Evolutionary conservation across 1,140 invertebrate genomes (phyloP).

Genomic region (Aphaenogaster ashmeadi): DNA sequence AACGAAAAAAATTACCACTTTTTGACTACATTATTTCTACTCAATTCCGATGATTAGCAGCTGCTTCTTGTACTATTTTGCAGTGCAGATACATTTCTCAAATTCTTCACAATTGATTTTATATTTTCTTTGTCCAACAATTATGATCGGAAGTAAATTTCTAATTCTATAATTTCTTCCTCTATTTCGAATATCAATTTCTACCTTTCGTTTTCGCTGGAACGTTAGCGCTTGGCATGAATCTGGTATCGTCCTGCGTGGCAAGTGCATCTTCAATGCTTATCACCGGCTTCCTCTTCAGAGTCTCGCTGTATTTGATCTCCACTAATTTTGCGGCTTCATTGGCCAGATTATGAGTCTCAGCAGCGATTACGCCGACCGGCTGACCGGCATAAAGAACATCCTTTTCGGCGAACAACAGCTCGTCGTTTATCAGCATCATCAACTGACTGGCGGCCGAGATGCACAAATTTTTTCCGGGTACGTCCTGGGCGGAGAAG

Average conservation of each 20-base stretch:
- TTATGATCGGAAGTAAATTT: not conserved
- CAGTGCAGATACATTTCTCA: not conserved
- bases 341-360: constrained; percentile 88
- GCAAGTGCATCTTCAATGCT: constrained; percentile 89
- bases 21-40: not conserved
- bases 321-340: constrained; percentile 90
- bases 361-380: constrained; percentile 91
- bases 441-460: constrained; percentile 66
- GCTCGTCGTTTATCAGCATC: constrained; percentile 80
- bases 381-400: constrained; percentile 91
- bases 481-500: constrained; percentile 92
- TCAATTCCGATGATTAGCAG: not conserved
- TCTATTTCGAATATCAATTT: not conserved
- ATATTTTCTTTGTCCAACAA: not conserved
- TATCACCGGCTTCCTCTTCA: constrained; percentile 88
- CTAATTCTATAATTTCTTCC: not conserved
- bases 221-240: constrained; percentile 76
- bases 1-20: not conserved
- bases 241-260: constrained; percentile 81
- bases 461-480: constrained; percentile 90
- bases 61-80: not conserved
- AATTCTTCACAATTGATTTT: not conserved
- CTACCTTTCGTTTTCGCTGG: constrained; percentile 84
- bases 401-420: constrained; percentile 86
- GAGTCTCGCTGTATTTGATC: constrained; percentile 89